phyloP scores from a whole-genome alignment of 2,888 invertebrate species.

The Synanthedon formicaeformis region DNA sequence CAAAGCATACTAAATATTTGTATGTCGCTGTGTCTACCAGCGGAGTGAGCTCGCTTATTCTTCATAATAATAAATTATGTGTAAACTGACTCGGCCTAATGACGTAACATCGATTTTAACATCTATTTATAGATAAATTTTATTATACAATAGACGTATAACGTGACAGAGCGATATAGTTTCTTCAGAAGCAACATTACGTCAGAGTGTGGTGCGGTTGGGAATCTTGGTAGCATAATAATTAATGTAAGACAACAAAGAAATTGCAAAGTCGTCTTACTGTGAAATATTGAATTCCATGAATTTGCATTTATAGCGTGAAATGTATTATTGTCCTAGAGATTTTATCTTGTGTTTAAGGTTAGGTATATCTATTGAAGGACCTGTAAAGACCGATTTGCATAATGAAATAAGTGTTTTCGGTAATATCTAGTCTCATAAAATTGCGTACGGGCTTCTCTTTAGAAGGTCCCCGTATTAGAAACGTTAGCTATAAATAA shows the following conservation, averaged over 20 bases:
- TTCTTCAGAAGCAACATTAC: slow-evolving; percentile 8
- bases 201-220: slow-evolving; percentile 35
- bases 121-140: neutral
- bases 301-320: slow-evolving; percentile 69
- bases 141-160: slow-evolving; percentile 3
- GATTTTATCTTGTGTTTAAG: slow-evolving; percentile 66
- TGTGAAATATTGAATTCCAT: slow-evolving; percentile 65
- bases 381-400: slow-evolving; percentile 47
- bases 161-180: slow-evolving; percentile 4
- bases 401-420: slow-evolving; percentile 40
- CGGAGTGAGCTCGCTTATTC: slow-evolving; percentile 14
- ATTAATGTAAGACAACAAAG: slow-evolving; percentile 32
- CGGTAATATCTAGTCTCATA: slow-evolving; percentile 60
- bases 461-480: slow-evolving; percentile 28
- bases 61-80: slow-evolving; percentile 6
- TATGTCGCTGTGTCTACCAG: slow-evolving; percentile 29
- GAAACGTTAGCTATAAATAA: slow-evolving; percentile 31
- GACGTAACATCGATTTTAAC: slow-evolving; percentile 4
- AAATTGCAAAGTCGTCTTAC: slow-evolving; percentile 33
- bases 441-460: slow-evolving; percentile 31
- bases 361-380: slow-evolving; percentile 48
- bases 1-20: slow-evolving; percentile 47
- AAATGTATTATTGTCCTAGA: slow-evolving; percentile 67
- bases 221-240: slow-evolving; percentile 61
- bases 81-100: slow-evolving; percentile 5